phyloP scores from a whole-genome alignment of 2,113 vertebrate species.

The Cyanistes caeruleus region DNA sequence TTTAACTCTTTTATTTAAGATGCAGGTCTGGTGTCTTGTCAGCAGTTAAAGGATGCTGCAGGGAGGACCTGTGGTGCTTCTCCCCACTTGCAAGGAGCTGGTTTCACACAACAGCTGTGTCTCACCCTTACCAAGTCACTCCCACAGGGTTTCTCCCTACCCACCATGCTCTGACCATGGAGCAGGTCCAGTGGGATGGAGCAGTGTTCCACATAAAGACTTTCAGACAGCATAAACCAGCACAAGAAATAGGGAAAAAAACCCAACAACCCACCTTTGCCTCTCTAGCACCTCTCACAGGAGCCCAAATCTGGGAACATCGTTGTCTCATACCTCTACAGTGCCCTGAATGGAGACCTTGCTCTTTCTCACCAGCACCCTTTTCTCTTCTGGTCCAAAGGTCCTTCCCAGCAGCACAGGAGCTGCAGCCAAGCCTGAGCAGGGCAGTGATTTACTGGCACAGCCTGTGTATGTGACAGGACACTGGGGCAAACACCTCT shows the following conservation, averaged over 20 bases:
- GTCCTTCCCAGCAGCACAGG: background rate
- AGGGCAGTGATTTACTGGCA: background rate
- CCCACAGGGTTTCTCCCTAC: background rate
- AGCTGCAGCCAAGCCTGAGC: background rate
- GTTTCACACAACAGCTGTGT: background rate
- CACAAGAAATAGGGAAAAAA: background rate
- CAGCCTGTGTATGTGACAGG: background rate
- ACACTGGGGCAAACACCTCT: background rate
- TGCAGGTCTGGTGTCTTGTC: background rate
- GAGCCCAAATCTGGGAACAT: background rate
- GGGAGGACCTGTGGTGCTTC: background rate
- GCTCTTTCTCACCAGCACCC: background rate
- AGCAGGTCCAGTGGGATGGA: background rate
- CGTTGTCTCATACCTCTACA: background rate
- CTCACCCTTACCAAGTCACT: fast-evolving
- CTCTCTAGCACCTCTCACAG: background rate
- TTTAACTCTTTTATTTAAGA: background rate
- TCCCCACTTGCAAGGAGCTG: background rate
- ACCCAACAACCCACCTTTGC: fast-evolving
- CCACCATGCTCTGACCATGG: fast-evolving
- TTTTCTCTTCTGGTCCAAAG: background rate
- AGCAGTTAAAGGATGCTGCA: background rate
- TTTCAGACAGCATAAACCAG: background rate
- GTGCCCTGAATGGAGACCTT: background rate
- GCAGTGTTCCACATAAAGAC: background rate